phyloP scores from a whole-genome alignment of 2,797 vertebrate genomes.

The Craterocephalus amniculus region DNA sequence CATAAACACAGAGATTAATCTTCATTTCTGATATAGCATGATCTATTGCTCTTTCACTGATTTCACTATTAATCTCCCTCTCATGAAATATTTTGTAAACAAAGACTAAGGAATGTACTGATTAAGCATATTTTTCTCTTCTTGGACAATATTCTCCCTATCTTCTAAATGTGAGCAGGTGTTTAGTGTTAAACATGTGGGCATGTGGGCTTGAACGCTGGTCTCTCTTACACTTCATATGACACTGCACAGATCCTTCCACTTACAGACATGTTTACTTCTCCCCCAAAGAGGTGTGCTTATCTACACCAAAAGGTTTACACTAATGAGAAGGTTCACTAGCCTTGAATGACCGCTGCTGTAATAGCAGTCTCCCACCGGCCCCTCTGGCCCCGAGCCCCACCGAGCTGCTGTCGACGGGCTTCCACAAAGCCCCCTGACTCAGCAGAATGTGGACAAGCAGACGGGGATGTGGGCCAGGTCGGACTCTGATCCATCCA shows the following conservation, averaged over 20 bases:
- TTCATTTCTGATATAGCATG: not conserved
- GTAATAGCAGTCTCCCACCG: constrained; percentile 58
- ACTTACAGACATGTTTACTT: constrained; percentile 35
- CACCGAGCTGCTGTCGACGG: constrained; percentile 62
- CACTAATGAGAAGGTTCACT: constrained; percentile 37
- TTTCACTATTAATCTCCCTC: constrained; percentile 14
- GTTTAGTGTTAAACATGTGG: constrained; percentile 32
- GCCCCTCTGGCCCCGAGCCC: constrained; percentile 58
- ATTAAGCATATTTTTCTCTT: constrained; percentile 45
- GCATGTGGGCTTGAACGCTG: constrained; percentile 12
- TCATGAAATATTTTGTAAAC: constrained; percentile 54
- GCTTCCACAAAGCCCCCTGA: constrained; percentile 72
- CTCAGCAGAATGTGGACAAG: constrained; percentile 74
- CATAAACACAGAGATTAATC: not conserved
- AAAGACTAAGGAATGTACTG: constrained; percentile 56
- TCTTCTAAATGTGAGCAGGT: constrained; percentile 7
- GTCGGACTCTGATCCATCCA: constrained; percentile 37
- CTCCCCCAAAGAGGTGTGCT: constrained; percentile 16
- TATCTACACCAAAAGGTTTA: constrained; percentile 47
- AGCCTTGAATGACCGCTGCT: constrained; percentile 11
- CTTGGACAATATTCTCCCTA: constrained; percentile 32
- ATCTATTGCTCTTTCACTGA: not conserved
- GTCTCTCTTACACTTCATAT: constrained; percentile 6
- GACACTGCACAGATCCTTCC: constrained; percentile 6
- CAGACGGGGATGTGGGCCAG: constrained; percentile 46